phyloP scores from a whole-genome alignment of 2,888 invertebrate genomes.

The Cetonia aurata region DNA sequence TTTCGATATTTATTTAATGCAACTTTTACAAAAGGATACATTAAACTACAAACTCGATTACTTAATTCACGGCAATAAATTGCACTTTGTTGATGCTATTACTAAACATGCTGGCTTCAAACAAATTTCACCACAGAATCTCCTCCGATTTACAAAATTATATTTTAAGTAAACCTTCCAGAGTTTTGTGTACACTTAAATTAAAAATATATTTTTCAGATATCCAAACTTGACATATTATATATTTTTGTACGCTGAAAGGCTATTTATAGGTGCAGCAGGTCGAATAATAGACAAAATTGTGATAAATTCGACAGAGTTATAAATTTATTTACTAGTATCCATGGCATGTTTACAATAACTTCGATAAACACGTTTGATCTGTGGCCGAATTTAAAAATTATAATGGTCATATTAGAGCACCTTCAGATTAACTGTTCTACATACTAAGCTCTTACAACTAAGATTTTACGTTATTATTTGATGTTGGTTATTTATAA shows the following conservation, averaged over 20 bases:
- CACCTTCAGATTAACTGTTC: neutral
- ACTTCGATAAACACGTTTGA: slow-evolving; percentile 18
- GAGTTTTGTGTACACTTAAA: slow-evolving; percentile 30
- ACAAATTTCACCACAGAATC: slow-evolving; percentile 29
- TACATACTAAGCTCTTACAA: too few species aligned
- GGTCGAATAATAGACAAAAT: slow-evolving; percentile 16
- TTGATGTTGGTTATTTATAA: too few species aligned
- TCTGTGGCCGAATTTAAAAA: slow-evolving; percentile 11
- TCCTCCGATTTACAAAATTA: slow-evolving; percentile 35
- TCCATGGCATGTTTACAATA: slow-evolving; percentile 12
- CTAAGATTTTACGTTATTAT: too few species aligned
- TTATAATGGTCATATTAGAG: slow-evolving; percentile 11
- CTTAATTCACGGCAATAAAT: slow-evolving; percentile 15
- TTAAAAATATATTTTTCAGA: slow-evolving; percentile 37
- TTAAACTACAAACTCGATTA: slow-evolving; percentile 16
- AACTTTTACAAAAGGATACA: slow-evolving; percentile 24
- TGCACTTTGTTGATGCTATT: slow-evolving; percentile 33
- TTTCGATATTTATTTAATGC: slow-evolving; percentile 13
- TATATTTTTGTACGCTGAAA: slow-evolving; percentile 30
- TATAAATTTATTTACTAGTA: slow-evolving; percentile 28
- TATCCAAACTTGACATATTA: slow-evolving; percentile 29
- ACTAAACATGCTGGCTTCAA: slow-evolving; percentile 19
- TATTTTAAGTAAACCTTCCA: slow-evolving; percentile 29
- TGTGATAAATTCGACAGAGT: slow-evolving; percentile 5
- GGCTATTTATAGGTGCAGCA: slow-evolving; percentile 20